These are phyloP conservation scores for Sebastes glaucus DNA, from an alignment of 2,797 vertebrate genomes.

Conservation along the genomic window DNA sequence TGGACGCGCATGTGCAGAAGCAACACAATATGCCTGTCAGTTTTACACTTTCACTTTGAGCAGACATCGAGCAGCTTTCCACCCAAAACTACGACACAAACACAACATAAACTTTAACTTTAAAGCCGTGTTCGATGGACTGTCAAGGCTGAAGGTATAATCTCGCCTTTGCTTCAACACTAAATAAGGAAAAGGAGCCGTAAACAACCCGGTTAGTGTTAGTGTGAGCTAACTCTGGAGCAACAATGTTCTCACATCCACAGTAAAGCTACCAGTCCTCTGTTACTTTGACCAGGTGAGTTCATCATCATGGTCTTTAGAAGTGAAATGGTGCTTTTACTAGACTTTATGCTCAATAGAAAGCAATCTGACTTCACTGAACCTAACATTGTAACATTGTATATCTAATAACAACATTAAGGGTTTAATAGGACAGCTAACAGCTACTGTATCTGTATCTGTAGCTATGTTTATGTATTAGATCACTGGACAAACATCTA, in stretches of 20 bases:
- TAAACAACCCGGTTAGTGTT: slow-evolving; percentile 39
- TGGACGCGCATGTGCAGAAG: slow-evolving; percentile 57
- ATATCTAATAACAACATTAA: background rate
- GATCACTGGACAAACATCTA: background rate
- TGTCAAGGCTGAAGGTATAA: background rate
- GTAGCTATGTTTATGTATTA: background rate
- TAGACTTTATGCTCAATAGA: background rate
- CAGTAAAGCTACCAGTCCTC: background rate
- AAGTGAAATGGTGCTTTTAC: background rate
- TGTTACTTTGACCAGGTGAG: slow-evolving; percentile 49
- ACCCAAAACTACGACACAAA: background rate
- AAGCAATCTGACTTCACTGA: background rate
- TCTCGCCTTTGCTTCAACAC: background rate
- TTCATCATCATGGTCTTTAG: background rate
- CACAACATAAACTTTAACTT: background rate
- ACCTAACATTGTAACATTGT: background rate
- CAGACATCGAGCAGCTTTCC: background rate
- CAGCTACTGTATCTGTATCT: background rate
- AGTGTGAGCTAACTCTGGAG: slow-evolving; percentile 28
- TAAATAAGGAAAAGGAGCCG: background rate
- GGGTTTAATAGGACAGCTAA: background rate
- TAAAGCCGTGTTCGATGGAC: background rate
- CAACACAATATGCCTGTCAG: background rate
- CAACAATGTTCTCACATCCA: slow-evolving; percentile 46
- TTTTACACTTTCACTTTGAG: slow-evolving; percentile 60